Base-by-base conservation (phyloP, 1,140 invertebrate species). In the Lepidurus apus region DNA sequence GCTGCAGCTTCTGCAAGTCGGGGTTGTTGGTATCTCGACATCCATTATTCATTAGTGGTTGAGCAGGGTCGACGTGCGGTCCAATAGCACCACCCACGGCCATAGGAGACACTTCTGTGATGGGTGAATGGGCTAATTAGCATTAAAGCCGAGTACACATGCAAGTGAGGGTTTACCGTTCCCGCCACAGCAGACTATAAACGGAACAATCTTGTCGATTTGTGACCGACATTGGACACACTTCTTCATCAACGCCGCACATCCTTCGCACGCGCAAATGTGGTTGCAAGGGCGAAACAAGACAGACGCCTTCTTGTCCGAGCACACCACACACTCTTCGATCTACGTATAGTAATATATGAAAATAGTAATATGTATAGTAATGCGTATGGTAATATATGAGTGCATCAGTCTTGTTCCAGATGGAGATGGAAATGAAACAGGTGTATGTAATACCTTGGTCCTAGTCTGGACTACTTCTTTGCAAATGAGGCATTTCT, bases 291-390 rank as follows among this genome's bases (percentile, higher is more conserved):
- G 96, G 81, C 93, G 92, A 87, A 98, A 97, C 81, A 97, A 88
- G 65, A 97, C 91, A 7, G 93, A 91, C 2, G 96, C 94, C 82
- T 94, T 92, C 83, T 94, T 93, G 85, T 97, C 95, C 10, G 95
- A 97, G 84, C 97, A 98, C 7, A 98, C 95, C 65, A 97, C 88
- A 86, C 96, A 98, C 86, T 98, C 96, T 85, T 97, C 94, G 85
- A 98, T 95, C 91, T 95, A 78, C 13, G n/a, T 26, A 13, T 65
- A 43, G 11, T 42, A 74, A 43, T 74, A 76, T 76, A 42, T 26
- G 47, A 79, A n/a, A n/a, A 76, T 7, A 81, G 79, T 76, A 53
- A 43, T 77, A 34, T 47, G 75, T 75, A 78, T 79, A 78, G 75
- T 80, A 79, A 80, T 26, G n/a, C n/a, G n/a, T n/a, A n/a, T n/a